These are phyloP conservation scores for Oenanthe melanoleuca DNA, from an alignment of 2,113 vertebrate genomes.

Conservation along the genomic window DNA sequence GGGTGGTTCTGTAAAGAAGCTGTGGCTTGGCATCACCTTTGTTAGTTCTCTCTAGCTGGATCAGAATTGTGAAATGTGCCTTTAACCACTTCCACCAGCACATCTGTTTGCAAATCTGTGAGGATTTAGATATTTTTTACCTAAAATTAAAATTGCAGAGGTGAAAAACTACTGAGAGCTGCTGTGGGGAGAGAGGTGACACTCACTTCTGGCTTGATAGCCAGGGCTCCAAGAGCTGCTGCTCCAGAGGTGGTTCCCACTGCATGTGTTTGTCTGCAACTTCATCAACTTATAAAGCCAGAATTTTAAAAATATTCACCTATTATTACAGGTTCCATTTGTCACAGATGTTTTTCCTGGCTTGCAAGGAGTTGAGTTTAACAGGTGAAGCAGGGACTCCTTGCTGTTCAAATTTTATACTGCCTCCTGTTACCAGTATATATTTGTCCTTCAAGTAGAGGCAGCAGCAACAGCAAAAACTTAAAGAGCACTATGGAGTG, in stretches of 20 bases:
- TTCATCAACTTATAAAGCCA: background rate
- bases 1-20: constrained; percentile 37
- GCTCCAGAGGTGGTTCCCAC: background rate
- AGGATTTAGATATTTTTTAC: constrained; percentile 24
- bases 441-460: background rate
- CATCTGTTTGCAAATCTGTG: constrained; percentile 50
- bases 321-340: background rate
- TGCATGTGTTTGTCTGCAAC: background rate
- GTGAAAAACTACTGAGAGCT: background rate
- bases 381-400: background rate
- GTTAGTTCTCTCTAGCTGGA: constrained; percentile 5
- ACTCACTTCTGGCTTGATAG: background rate
- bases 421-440: background rate
- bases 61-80: background rate
- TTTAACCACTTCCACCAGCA: constrained; percentile 43
- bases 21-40: constrained; percentile 63
- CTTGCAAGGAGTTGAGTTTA: background rate
- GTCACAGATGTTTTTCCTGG: background rate
- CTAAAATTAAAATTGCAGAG: constrained; percentile 11
- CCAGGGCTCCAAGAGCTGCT: background rate
- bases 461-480: background rate
- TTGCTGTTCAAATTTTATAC: background rate
- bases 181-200: background rate
- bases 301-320: background rate
- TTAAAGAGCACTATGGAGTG: background rate